A percentile compares a stretch with the other conserved stretches of the same genome.
Evolutionary conservation across 2,797 vertebrate species (phyloP).

Genomic region (Dromococcyx pavoninus): DNA sequence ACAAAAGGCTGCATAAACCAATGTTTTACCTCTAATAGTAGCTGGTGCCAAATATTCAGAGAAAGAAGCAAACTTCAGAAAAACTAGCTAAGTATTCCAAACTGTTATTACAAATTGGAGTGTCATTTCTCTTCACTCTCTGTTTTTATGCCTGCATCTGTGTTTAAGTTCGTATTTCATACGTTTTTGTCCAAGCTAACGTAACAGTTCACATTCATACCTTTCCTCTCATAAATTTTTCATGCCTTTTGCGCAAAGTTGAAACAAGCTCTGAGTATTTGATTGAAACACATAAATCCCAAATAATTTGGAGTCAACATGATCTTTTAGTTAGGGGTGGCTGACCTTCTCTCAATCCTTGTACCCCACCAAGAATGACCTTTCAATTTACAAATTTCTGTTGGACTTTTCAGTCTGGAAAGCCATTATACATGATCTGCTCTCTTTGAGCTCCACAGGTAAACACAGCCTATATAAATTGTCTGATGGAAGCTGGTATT

Average conservation of each 20-base stretch:
- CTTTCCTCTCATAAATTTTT: neutral
- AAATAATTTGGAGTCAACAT: slow-evolving; percentile 15
- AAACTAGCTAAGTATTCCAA: neutral
- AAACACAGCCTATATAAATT: slow-evolving; percentile 24
- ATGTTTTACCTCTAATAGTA: neutral
- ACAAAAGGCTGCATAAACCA: neutral
- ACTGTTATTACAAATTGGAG: neutral
- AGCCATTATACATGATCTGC: slow-evolving; percentile 36
- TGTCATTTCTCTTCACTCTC: neutral
- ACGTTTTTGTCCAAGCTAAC: neutral
- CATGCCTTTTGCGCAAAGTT: neutral
- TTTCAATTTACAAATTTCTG: slow-evolving; percentile 69
- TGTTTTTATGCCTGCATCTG: neutral
- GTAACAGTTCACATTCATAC: neutral
- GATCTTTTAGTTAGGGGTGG: slow-evolving; percentile 49
- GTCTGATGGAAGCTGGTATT: neutral
- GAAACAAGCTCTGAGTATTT: neutral
- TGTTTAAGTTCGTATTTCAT: neutral
- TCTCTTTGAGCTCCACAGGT: slow-evolving; percentile 37
- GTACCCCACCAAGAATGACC: slow-evolving; percentile 47
- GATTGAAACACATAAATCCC: neutral
- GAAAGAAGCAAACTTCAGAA: neutral
- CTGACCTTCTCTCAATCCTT: slow-evolving; percentile 47
- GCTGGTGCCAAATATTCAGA: neutral
- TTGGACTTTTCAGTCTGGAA: slow-evolving; percentile 66